These are phyloP conservation scores for Potamilus streckersoni DNA, from an alignment of 1,140 invertebrate species.

Conservation along the genomic window DNA sequence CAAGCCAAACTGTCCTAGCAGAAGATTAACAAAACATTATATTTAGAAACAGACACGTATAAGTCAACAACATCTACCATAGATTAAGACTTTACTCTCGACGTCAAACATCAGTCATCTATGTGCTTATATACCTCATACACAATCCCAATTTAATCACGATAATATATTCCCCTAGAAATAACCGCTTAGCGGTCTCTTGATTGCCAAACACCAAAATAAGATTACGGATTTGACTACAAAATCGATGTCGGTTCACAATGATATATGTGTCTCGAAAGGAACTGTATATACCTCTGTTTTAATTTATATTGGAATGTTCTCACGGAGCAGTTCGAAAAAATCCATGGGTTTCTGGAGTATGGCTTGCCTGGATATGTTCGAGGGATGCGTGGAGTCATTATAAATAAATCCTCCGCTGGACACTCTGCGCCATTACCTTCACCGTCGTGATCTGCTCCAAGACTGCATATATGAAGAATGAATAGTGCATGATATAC, in stretches of 20 bases:
- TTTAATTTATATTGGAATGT: conserved; percentile 5
- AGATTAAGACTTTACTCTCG: too few species aligned
- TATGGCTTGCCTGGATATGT: conserved; percentile 4
- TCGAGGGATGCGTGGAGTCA: conserved; percentile 4
- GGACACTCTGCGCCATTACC: not conserved
- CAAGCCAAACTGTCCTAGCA: too few species aligned
- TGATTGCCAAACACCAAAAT: not conserved
- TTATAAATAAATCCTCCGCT: conserved; percentile 2
- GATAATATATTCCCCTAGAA: not conserved
- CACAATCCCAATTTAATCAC: too few species aligned
- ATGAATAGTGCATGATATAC: too few species aligned
- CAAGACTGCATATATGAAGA: not conserved
- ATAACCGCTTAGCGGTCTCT: not conserved
- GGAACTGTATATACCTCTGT: not conserved
- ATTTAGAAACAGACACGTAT: too few species aligned
- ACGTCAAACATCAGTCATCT: too few species aligned
- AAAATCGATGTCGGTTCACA: not conserved
- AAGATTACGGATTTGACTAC: not conserved
- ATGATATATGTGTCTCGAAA: not conserved
- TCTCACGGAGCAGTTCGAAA: conserved; percentile 19
- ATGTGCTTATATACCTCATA: too few species aligned
- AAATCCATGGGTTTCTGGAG: conserved; percentile 18
- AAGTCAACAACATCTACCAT: too few species aligned
- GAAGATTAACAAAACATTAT: too few species aligned
- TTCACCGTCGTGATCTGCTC: conserved; percentile 13